Percentiles rank a stretch among this genome's conserved stretches.
phyloP scores from a whole-genome alignment of 2,888 invertebrate genomes.

The Dusona sp. region DNA sequence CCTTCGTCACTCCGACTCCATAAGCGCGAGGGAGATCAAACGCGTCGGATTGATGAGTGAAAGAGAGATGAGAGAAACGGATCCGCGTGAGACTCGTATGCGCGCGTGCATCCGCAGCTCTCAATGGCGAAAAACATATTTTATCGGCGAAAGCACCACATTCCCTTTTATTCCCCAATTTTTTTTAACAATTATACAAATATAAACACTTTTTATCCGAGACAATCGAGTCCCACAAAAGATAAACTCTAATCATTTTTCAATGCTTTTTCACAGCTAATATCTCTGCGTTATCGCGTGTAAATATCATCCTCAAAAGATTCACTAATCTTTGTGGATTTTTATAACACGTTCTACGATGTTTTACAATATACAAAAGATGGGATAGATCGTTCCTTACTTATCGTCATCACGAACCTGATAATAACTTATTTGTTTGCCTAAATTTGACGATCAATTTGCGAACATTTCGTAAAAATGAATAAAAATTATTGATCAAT shows the following conservation, averaged over 20 bases:
- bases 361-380: background rate
- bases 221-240: background rate
- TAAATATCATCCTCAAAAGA: background rate
- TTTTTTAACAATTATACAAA: background rate
- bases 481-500: background rate
- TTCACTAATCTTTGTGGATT: background rate
- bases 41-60: background rate
- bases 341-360: background rate
- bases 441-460: background rate
- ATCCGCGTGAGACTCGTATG: background rate
- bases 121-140: background rate
- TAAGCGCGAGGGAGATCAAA: background rate
- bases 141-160: background rate
- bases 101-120: background rate
- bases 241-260: background rate
- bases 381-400: background rate
- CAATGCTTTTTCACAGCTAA: background rate
- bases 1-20: conserved; percentile 13
- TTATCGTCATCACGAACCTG: background rate
- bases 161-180: background rate
- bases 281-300: background rate
- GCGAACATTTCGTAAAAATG: background rate
- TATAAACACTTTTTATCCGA: background rate
- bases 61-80: background rate
- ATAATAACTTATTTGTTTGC: background rate